Evolutionary conservation across 2,888 invertebrate genomes (phyloP).

Genomic region (Dichetophora obliterata): DNA sequence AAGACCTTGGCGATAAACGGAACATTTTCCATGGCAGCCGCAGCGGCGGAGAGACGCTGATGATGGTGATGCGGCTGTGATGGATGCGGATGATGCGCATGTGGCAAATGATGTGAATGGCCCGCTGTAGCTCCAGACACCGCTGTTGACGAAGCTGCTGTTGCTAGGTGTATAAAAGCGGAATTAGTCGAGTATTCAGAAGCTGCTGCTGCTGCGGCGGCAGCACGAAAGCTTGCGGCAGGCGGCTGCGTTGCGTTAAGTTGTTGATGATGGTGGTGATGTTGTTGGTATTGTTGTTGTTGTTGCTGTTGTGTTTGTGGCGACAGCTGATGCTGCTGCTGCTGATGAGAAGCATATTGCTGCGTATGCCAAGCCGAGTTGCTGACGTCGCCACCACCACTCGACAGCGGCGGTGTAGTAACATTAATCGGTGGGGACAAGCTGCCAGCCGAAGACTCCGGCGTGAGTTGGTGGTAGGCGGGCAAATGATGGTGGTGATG

Average conservation of each 20-base stretch:
- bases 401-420: constrained; percentile 66
- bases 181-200: constrained; percentile 52
- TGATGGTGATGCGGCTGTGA: constrained; percentile 48
- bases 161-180: constrained; percentile 62
- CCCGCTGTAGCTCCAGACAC: constrained; percentile 44
- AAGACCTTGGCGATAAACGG: constrained; percentile 71
- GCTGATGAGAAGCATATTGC: constrained; percentile 38
- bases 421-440: constrained; percentile 67
- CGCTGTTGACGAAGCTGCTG: constrained; percentile 50
- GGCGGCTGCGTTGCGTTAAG: constrained; percentile 50
- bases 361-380: constrained; percentile 63
- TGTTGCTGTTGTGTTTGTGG: too few species aligned
- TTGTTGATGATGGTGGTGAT: constrained; percentile 33
- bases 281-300: constrained; percentile 50
- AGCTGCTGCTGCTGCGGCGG: constrained; percentile 45
- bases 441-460: constrained; percentile 64
- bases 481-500: constrained; percentile 49
- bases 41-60: constrained; percentile 58
- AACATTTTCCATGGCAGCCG: constrained; percentile 62
- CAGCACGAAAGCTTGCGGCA: constrained; percentile 52
- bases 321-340: constrained; percentile 9
- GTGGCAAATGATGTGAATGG: constrained; percentile 22
- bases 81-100: constrained; percentile 19
- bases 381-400: constrained; percentile 57
- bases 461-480: constrained; percentile 56